Percentiles rank a stretch among this genome's conserved stretches.
Evolutionary conservation across 2,888 invertebrate species (phyloP).

Genomic region (Catocala sponsa): DNA sequence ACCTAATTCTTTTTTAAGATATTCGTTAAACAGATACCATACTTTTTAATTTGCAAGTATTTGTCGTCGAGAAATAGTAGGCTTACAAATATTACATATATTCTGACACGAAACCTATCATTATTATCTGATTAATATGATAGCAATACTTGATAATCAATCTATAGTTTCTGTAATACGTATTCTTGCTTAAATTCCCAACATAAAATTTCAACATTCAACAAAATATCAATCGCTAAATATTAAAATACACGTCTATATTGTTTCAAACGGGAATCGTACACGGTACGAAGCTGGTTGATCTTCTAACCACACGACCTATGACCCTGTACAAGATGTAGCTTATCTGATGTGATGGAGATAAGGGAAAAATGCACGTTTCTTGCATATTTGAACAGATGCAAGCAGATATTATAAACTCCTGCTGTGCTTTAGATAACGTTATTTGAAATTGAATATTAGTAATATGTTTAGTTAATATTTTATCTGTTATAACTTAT

Average conservation of each 20-base stretch:
- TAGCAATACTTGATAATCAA: too few species aligned
- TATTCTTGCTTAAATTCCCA: background rate
- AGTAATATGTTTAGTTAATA: too few species aligned
- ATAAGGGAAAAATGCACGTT: slow-evolving; percentile 45
- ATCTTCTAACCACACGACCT: slow-evolving; percentile 51
- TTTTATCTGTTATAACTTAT: too few species aligned
- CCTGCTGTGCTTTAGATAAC: background rate
- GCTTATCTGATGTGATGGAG: slow-evolving; percentile 43
- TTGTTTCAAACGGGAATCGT: slow-evolving; percentile 41
- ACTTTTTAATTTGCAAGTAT: too few species aligned
- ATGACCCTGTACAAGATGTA: slow-evolving; percentile 47
- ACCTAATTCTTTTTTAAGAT: too few species aligned
- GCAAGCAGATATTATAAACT: slow-evolving; percentile 7
- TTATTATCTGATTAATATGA: too few species aligned
- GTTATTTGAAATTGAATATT: too few species aligned
- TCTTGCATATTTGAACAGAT: slow-evolving; percentile 28
- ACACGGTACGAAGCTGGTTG: slow-evolving; percentile 30
- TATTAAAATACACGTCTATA: slow-evolving; percentile 10
- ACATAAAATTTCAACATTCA: background rate
- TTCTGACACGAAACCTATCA: too few species aligned
- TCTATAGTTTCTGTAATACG: too few species aligned
- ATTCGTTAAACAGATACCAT: too few species aligned
- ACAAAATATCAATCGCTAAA: slow-evolving; percentile 16
- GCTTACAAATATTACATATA: too few species aligned
- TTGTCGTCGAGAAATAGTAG: too few species aligned